Evolutionary conservation across 2,113 vertebrate species (phyloP).

Genomic region (Prinia subflava): DNA sequence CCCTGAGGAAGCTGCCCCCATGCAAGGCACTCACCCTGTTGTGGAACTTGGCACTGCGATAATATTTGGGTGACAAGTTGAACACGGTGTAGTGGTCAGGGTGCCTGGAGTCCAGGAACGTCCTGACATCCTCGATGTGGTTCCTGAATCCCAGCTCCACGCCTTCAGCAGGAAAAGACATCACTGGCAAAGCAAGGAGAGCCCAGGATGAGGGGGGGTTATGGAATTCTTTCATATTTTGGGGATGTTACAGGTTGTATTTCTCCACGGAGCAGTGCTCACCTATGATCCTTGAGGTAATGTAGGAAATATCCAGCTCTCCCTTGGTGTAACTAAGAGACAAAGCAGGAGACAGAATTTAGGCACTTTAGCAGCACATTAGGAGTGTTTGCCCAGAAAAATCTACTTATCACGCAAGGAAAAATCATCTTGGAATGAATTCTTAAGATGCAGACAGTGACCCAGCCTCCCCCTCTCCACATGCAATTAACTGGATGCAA

Average conservation of each 20-base stretch:
- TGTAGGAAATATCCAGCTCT: constrained; percentile 95
- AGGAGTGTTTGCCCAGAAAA: neutral
- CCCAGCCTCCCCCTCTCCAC: neutral
- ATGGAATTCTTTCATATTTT: neutral
- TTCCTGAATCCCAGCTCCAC: constrained; percentile 96
- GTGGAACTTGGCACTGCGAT: constrained; percentile 96
- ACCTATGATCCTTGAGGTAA: constrained; percentile 98
- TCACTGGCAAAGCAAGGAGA: constrained; percentile 74
- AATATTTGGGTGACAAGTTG: constrained; percentile 95
- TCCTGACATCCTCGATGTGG: constrained; percentile 96
- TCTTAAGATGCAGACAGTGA: neutral
- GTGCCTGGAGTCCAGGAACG: constrained; percentile 93
- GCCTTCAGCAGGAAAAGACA: constrained; percentile 94
- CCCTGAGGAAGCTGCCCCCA: neutral
- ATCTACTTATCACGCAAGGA: neutral
- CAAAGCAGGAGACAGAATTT: neutral
- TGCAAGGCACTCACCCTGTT: constrained; percentile 84
- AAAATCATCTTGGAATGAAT: neutral
- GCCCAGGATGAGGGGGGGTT: neutral
- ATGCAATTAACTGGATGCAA: neutral
- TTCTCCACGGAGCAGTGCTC: constrained; percentile 4
- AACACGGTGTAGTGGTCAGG: constrained; percentile 98
- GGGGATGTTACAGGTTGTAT: neutral
- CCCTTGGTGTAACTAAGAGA: constrained; percentile 91
- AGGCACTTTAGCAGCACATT: neutral